These are phyloP conservation scores for Thymallus thymallus DNA, from an alignment of 2,113 vertebrate species.

Conservation along the genomic window DNA sequence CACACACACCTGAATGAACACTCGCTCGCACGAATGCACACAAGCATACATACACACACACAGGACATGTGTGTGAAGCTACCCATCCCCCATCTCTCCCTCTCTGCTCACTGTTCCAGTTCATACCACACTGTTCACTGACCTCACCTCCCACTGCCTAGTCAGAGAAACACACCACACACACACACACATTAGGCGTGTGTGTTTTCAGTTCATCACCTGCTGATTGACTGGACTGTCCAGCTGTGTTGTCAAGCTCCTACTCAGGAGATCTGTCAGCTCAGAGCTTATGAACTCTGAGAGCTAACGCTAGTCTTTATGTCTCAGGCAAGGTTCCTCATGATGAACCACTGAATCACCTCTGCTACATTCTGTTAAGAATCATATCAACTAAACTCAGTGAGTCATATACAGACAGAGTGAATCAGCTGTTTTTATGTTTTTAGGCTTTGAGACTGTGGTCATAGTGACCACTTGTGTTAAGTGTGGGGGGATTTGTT, in stretches of 20 bases:
- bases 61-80: neutral
- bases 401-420: too few relatives aligned
- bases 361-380: too few relatives aligned
- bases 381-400: too few relatives aligned
- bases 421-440: too few relatives aligned
- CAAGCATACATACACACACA: neutral
- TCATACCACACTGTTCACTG: conserved; percentile 18
- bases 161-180: neutral
- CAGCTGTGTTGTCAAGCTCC: neutral
- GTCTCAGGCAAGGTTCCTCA: too few relatives aligned
- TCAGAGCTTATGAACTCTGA: neutral
- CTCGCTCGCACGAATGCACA: too few relatives aligned
- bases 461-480: too few relatives aligned
- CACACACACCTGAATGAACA: neutral
- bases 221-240: neutral
- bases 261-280: too few relatives aligned
- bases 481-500: too few relatives aligned
- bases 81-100: conserved; percentile 4
- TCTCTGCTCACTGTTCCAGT: conserved; percentile 29
- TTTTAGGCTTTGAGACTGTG: too few relatives aligned
- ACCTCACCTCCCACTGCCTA: conserved; percentile 24
- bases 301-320: too few relatives aligned
- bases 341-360: too few relatives aligned
- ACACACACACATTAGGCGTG: conserved; percentile 1
- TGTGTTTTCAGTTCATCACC: conserved; percentile 4